Percentiles rank a stretch among this genome's conserved stretches.
phyloP scores from a whole-genome alignment of 2,797 vertebrate genomes.

The Hylomyscus alleni region DNA sequence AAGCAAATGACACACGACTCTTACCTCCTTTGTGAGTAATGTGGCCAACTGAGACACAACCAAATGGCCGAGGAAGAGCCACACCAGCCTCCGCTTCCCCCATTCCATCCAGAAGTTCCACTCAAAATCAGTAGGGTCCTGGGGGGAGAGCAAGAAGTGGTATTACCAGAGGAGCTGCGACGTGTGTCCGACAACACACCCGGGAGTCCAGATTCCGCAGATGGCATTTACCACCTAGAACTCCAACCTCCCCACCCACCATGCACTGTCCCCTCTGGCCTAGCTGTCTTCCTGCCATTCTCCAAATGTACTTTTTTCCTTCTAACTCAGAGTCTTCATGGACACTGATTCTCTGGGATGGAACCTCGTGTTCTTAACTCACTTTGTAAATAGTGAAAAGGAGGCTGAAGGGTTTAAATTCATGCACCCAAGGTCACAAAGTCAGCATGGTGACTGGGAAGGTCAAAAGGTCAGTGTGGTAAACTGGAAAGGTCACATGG shows the following conservation, averaged over 20 bases:
- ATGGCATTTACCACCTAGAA: not conserved
- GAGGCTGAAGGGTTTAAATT: not conserved
- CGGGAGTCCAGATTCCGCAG: not conserved
- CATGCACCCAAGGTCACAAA: not conserved
- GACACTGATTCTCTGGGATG: not conserved
- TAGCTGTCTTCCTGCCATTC: not conserved
- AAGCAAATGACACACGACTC: not conserved
- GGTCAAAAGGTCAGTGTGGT: too few relatives aligned
- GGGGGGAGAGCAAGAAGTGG: not conserved
- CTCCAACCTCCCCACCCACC: accelerated
- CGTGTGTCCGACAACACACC: not conserved
- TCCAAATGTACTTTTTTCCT: not conserved
- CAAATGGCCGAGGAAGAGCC: conserved; percentile 94
- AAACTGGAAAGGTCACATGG: too few relatives aligned
- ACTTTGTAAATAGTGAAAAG: not conserved
- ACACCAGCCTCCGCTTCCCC: conserved; percentile 92
- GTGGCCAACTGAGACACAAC: conserved; percentile 91
- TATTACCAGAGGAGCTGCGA: not conserved
- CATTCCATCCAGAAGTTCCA: conserved; percentile 98
- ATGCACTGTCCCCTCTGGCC: not conserved
- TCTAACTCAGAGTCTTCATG: not conserved
- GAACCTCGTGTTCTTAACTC: not conserved
- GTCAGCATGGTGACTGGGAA: not conserved
- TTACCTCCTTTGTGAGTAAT: conserved; percentile 92
- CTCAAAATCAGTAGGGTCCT: conserved; percentile 97